Base-by-base conservation (phyloP, 2,113 vertebrate species). In the Suncus etruscus region DNA sequence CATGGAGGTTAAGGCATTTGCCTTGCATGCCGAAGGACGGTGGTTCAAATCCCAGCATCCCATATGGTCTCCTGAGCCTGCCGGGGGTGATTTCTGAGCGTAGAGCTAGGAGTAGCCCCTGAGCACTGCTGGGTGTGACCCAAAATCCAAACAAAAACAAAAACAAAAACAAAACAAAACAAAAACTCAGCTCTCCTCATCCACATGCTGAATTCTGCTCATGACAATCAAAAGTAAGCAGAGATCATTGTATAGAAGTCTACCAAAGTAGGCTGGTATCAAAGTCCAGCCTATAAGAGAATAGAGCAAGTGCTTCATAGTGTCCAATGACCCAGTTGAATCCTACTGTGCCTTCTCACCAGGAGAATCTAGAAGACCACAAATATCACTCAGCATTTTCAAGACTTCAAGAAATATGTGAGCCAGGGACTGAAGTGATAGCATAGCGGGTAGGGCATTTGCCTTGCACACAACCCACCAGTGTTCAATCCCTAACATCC, bases 201-300 rank as follows among this genome's bases (percentile, higher is more conserved):
- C 79, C 87, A 82, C 87, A n/a, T 27, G 74, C 92, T 95, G 93
- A 77, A 95, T 92, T 94, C 91, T 95, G 93, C 96, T 95, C 95
- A 95, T 95, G 97, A 97, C 96, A 97, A 97, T 97, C 97, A 96
- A 77, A 96, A 95, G 96, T 94, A 94, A 95, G 89, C 87, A 92
- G 92, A 72, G 74, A 66, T 47, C 47, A 2, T 69, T 87, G 51
- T 82, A 18, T 45, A 81, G 68, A 65, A 74, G 16, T 77, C 29
- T n/a, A 45, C 31, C 50, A 58, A 50, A 68, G 74, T 27, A 65
- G 51, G 11, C 73, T 83, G 50, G 81, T 20, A 47, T 87, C 39
- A 75, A 68, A 47, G 86, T 66, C 47, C 74, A 81, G 61, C 32
- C 54, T 92, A n/a, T 51, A 76, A 29, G 54, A 14, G 25, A 80